These are phyloP conservation scores for Parnassius mnemosyne DNA, from an alignment of 2,888 invertebrate genomes.

Conservation along the genomic window DNA sequence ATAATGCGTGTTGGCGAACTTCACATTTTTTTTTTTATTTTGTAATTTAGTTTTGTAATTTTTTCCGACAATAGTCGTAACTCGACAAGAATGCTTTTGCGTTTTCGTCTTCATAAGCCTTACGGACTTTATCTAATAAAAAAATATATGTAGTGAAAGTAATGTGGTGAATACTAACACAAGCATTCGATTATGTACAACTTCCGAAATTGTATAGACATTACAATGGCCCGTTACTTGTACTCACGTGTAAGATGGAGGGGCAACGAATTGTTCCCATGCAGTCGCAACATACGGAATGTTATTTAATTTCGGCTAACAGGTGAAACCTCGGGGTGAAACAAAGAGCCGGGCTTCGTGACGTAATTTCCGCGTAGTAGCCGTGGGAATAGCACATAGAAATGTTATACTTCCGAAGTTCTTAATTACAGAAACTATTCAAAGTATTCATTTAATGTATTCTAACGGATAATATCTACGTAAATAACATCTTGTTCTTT, in stretches of 20 bases:
- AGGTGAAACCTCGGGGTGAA: constrained; percentile 59
- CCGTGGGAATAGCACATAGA: constrained; percentile 36
- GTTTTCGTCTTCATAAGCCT: too few relatives aligned
- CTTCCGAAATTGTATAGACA: constrained; percentile 28
- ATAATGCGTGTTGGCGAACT: too few relatives aligned
- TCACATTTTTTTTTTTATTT: too few relatives aligned
- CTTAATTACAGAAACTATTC: too few relatives aligned
- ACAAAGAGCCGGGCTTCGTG: constrained; percentile 53
- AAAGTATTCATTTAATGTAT: too few relatives aligned
- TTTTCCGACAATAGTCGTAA: too few relatives aligned
- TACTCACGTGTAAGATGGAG: constrained; percentile 44
- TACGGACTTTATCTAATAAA: too few relatives aligned
- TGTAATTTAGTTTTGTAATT: too few relatives aligned
- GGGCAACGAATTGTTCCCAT: constrained; percentile 68
- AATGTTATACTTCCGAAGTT: too few relatives aligned
- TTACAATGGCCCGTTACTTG: constrained; percentile 32
- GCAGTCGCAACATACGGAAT: constrained; percentile 49
- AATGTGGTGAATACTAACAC: constrained; percentile 6
- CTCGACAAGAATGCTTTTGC: too few relatives aligned
- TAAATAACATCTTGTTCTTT: too few relatives aligned
- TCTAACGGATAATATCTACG: too few relatives aligned
- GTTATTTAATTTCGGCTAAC: constrained; percentile 69
- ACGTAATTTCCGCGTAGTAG: constrained; percentile 41
- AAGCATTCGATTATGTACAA: constrained; percentile 12
- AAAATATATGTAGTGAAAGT: constrained; percentile 10